Percentiles rank a stretch among this genome's conserved stretches.
Conservation (phyloP, 2,113 vertebrate species). For the Rana temporaria region DNA sequence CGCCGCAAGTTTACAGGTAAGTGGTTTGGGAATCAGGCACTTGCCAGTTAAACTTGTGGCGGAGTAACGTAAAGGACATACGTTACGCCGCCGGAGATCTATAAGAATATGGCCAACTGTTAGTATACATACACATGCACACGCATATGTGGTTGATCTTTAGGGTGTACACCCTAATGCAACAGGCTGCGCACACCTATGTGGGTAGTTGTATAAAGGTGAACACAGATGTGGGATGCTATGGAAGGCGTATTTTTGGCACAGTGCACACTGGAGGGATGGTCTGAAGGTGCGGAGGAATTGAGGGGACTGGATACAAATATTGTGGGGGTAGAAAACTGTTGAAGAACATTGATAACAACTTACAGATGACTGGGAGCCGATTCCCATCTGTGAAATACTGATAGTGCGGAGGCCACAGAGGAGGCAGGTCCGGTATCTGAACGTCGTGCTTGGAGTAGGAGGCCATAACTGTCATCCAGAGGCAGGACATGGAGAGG, state of each 20-base stretch:
- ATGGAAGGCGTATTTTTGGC: background rate
- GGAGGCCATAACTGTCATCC: background rate
- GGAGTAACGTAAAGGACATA: too few relatives aligned
- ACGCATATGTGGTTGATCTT: too few relatives aligned
- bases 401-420: constrained; percentile 38
- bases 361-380: constrained; percentile 47
- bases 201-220: background rate
- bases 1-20: too few relatives aligned
- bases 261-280: background rate
- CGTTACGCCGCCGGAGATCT: too few relatives aligned
- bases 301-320: background rate
- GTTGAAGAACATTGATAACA: background rate
- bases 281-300: background rate
- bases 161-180: too few relatives aligned
- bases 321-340: background rate
- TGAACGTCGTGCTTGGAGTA: constrained; percentile 5
- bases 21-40: too few relatives aligned
- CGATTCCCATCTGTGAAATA: constrained; percentile 17
- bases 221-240: background rate
- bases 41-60: too few relatives aligned
- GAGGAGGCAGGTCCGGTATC: constrained; percentile 17
- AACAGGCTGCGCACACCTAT: too few relatives aligned
- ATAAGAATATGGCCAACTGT: too few relatives aligned
- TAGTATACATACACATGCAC: too few relatives aligned
- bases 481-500: constrained; percentile 11